phyloP scores from a whole-genome alignment of 2,888 invertebrate genomes.

The Phortica okadai region DNA sequence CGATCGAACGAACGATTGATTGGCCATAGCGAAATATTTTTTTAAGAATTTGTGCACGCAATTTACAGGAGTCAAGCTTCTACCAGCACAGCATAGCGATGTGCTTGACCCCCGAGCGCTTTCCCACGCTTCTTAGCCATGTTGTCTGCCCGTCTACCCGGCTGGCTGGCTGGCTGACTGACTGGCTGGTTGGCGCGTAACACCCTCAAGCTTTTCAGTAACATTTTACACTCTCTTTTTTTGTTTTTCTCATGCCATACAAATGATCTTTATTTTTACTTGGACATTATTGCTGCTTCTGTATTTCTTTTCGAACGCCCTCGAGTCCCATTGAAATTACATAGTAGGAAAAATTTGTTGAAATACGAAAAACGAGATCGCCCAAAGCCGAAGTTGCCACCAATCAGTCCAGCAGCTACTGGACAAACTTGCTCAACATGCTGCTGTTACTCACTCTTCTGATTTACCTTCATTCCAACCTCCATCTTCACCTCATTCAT shows the following conservation, averaged over 20 bases:
- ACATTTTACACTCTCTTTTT: constrained; percentile 26
- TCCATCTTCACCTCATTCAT: background rate
- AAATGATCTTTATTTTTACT: constrained; percentile 1
- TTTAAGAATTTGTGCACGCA: constrained; percentile 29
- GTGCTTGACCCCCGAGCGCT: constrained; percentile 23
- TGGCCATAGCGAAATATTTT: background rate
- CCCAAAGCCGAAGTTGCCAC: constrained; percentile 29
- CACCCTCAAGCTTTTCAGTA: constrained; percentile 25
- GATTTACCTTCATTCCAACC: background rate
- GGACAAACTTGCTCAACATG: constrained; percentile 2
- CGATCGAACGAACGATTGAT: background rate
- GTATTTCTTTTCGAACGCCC: constrained; percentile 38
- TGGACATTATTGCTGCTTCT: constrained; percentile 40
- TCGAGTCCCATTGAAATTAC: constrained; percentile 51
- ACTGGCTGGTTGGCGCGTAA: background rate
- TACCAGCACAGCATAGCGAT: background rate
- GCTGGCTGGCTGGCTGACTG: background rate
- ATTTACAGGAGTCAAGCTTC: background rate
- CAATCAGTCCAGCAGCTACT: constrained; percentile 28
- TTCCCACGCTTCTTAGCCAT: constrained; percentile 30
- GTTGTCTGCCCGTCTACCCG: background rate
- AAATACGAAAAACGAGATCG: constrained; percentile 34
- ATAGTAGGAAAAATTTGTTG: constrained; percentile 44
- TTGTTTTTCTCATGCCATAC: background rate
- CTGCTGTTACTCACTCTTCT: background rate